These are phyloP conservation scores for Pseudochromis fuscus DNA, from an alignment of 2,797 vertebrate genomes.

Conservation along the genomic window DNA sequence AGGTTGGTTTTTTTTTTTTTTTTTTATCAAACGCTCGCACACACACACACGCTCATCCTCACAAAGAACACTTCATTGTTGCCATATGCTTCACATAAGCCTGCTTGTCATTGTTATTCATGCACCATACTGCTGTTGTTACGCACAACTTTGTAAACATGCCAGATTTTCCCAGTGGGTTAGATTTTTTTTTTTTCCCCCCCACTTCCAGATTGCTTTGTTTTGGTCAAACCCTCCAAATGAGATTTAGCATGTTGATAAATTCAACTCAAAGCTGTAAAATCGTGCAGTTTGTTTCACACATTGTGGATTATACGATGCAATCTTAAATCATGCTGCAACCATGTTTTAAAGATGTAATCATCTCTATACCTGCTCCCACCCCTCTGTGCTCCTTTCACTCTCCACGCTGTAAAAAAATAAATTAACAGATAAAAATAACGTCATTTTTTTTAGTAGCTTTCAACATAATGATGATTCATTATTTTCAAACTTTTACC, in stretches of 20 bases:
- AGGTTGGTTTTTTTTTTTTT: too few species aligned
- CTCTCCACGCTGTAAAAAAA: conserved; percentile 14
- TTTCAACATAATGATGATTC: conserved; percentile 40
- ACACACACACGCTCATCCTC: conserved; percentile 23
- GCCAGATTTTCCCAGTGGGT: conserved; percentile 41
- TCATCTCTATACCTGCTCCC: conserved; percentile 17
- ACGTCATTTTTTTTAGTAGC: neutral
- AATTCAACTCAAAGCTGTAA: conserved; percentile 25
- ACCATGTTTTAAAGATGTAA: neutral
- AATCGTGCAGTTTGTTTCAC: conserved; percentile 23
- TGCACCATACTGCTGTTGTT: conserved; percentile 41
- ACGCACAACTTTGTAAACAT: conserved; percentile 48
- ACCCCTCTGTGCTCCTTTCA: conserved; percentile 18
- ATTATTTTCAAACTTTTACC: conserved; percentile 43
- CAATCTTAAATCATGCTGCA: conserved; percentile 5
- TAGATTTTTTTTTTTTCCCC: neutral
- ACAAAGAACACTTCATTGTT: conserved; percentile 23
- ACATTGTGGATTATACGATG: conserved; percentile 2
- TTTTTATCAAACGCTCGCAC: conserved; percentile 5
- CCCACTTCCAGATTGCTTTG: conserved; percentile 38
- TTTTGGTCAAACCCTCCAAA: conserved; percentile 18
- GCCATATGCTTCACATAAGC: conserved; percentile 65
- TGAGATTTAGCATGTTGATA: conserved; percentile 29
- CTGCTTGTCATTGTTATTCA: conserved; percentile 55
- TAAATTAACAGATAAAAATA: conserved; percentile 18